These are phyloP conservation scores for Drosophila neotestacea DNA, from an alignment of 2,888 invertebrate species.

Conservation along the genomic window DNA sequence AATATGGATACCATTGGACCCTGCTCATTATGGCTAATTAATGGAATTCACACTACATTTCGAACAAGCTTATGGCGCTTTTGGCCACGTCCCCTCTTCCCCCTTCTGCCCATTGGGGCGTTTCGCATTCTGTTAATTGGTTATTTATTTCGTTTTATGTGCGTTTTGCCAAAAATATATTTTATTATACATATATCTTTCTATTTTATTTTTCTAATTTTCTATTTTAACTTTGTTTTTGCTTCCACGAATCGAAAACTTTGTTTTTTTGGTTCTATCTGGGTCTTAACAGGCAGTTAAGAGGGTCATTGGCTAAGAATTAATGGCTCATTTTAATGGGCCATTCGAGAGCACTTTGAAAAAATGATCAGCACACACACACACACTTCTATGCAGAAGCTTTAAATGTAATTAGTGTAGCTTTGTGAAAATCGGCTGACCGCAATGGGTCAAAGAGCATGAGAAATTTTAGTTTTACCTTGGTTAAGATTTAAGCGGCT, in stretches of 20 bases:
- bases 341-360: slow-evolving; percentile 72
- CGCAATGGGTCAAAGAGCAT: slow-evolving; percentile 40
- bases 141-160: slow-evolving; percentile 73
- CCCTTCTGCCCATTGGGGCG: slow-evolving; percentile 8
- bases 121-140: slow-evolving; percentile 58
- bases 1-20: slow-evolving; percentile 9
- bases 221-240: slow-evolving; percentile 40
- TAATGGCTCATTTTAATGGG: slow-evolving; percentile 75
- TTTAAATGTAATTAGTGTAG: slow-evolving; percentile 49
- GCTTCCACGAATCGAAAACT: slow-evolving; percentile 15
- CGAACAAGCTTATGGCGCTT: slow-evolving; percentile 48
- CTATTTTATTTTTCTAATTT: neutral
- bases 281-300: slow-evolving; percentile 47
- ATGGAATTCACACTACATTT: slow-evolving; percentile 80
- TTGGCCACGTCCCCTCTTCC: slow-evolving; percentile 6
- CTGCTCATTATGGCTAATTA: slow-evolving; percentile 73
- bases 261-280: slow-evolving; percentile 18
- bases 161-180: slow-evolving; percentile 22
- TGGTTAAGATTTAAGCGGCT: slow-evolving; percentile 18
- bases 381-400: slow-evolving; percentile 10
- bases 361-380: slow-evolving; percentile 47
- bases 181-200: slow-evolving; percentile 14
- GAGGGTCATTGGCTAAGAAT: slow-evolving; percentile 71
- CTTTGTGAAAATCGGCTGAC: slow-evolving; percentile 19
- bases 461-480: slow-evolving; percentile 59